phyloP scores from a whole-genome alignment of 2,797 vertebrate species.

The Sternarchorhynchus goeldii region DNA sequence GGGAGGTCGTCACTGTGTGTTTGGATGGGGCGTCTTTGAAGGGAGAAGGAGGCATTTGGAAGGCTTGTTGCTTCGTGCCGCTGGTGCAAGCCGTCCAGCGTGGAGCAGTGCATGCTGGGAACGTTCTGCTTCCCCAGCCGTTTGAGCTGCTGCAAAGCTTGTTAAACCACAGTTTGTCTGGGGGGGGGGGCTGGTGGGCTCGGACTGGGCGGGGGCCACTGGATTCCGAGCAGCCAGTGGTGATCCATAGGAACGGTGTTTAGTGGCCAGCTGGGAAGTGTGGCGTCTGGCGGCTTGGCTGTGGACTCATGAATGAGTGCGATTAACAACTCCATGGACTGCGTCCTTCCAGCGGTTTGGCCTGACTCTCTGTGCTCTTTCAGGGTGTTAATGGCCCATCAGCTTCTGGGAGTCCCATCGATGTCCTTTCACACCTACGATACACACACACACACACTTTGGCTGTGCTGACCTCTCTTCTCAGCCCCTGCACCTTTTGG shows the following conservation, averaged over 20 bases:
- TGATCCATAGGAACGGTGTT: background rate
- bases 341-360: conserved; percentile 6
- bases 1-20: too few species aligned
- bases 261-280: background rate
- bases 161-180: too few species aligned
- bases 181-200: too few species aligned
- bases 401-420: conserved; percentile 41
- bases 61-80: too few species aligned
- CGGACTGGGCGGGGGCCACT: too few species aligned
- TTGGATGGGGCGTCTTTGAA: too few species aligned
- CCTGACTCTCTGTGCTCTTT: conserved; percentile 27
- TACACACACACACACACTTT: background rate
- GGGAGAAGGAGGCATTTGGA: too few species aligned
- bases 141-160: too few species aligned
- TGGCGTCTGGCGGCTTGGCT: conserved; percentile 27
- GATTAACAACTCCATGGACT: conserved; percentile 29
- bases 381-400: conserved; percentile 22
- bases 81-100: too few species aligned
- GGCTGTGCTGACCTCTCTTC: conserved; percentile 27
- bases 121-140: too few species aligned
- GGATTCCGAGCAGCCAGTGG: conserved; percentile 4
- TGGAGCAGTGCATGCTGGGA: too few species aligned
- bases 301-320: conserved; percentile 42
- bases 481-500: conserved; percentile 30
- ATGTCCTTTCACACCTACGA: conserved; percentile 39